A percentile compares a stretch with the other conserved stretches of the same genome.
These are phyloP conservation scores for Chionomys nivalis DNA, from an alignment of 2,113 vertebrate genomes.

Conservation along the genomic window DNA sequence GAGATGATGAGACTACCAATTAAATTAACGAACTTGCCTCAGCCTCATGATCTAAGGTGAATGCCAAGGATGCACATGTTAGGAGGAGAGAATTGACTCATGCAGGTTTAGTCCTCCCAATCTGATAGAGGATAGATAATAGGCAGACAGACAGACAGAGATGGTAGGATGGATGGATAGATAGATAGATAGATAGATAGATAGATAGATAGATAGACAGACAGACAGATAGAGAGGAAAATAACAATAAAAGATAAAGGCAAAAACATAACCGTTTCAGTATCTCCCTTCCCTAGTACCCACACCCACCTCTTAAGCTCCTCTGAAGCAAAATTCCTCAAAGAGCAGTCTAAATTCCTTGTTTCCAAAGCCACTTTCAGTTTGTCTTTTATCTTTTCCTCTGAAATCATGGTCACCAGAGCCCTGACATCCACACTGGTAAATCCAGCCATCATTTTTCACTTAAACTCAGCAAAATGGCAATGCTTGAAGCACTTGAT, in stretches of 20 bases:
- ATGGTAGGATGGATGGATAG: too few species aligned
- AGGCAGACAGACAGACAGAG: too few species aligned
- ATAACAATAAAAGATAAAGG: background rate
- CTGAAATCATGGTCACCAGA: background rate
- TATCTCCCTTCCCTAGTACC: background rate
- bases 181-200: background rate
- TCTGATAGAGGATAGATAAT: background rate
- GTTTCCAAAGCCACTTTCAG: background rate
- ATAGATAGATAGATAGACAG: background rate
- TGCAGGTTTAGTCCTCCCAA: background rate
- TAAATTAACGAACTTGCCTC: background rate
- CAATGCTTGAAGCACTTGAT: background rate
- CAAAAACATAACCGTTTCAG: background rate
- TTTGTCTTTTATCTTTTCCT: background rate
- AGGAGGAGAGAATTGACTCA: background rate
- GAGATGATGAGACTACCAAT: background rate
- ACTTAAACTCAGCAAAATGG: background rate
- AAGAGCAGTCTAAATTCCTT: background rate
- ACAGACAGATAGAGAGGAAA: background rate
- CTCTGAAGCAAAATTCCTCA: constrained; percentile 12
- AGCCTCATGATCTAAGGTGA: background rate
- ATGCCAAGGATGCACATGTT: background rate
- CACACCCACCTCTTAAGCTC: background rate
- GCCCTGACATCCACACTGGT: background rate
- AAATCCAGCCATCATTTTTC: background rate